Base-by-base conservation (phyloP, 2,113 vertebrate species). In the Helogale parvula region DNA sequence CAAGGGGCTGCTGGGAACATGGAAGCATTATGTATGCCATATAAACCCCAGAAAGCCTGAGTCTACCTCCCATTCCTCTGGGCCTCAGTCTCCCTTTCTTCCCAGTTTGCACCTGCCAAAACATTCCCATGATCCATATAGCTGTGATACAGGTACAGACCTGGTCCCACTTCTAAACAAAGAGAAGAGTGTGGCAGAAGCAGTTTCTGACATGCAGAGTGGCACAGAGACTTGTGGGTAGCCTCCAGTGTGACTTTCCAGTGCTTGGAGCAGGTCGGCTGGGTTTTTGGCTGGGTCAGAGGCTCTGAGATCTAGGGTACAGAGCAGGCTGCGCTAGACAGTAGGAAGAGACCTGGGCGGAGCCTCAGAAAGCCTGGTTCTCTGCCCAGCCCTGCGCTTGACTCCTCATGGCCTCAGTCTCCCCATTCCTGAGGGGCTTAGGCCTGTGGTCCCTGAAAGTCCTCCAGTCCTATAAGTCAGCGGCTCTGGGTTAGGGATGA, bases 301-400 rank as follows among this genome's bases (percentile, higher is more conserved):
- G 96, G 85, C 86, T 81, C 57, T 82, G 90, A 94, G 83, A 96
- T 96, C 95, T 95, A 97, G 92, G 96, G 94, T 98, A 93, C 76
- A 86, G 90, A 97, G 94, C 80, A 94, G 96, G 83, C 95, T 71
- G 63, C 95, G 94, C 96, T 93, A 68, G 88, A 97, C 88, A 65
- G 90, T 82, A 90, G 98, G 87, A 80, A 54, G 93, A 94, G 54
- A 88, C 92, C 87, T 96, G 95, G 96, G 97, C 65, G 6, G 93
- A 65, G 45, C 90, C 95, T 89, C 93, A 93, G 93, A 13, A 27
- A 96, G 66, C 80, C 95, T 96, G 96, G 90, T 95, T 94, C 90
- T 77, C 96, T 98, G 96, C 96, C 97, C 97, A 92, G n/a, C 87
- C 74, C 95, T 87, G 79, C 94, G 77, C 90, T 95, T 96, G 92